Evolutionary conservation across 2,113 vertebrate species (phyloP).

Genomic region (Paracanthobrama guichenoti): DNA sequence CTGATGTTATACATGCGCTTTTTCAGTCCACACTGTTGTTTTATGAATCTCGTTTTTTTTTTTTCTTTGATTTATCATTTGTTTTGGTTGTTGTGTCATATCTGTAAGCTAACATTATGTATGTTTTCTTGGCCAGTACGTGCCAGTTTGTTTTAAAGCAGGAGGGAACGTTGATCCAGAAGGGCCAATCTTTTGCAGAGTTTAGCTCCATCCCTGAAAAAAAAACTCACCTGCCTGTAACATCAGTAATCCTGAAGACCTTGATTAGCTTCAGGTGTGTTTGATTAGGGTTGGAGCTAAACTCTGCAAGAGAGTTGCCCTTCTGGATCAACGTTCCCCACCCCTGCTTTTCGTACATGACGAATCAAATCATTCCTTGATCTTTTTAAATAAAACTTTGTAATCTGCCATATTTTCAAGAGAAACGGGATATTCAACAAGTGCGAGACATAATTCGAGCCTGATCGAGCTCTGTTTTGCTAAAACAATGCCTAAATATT

Average conservation of each 20-base stretch:
- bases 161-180: too few species aligned
- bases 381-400: neutral
- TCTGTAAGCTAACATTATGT: neutral
- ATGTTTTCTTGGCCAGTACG: neutral
- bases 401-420: neutral
- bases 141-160: neutral
- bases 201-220: too few species aligned
- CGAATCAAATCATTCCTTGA: neutral
- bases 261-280: too few species aligned
- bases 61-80: neutral
- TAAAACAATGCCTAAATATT: neutral
- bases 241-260: too few species aligned
- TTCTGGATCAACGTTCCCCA: too few species aligned
- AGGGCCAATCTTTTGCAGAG: too few species aligned
- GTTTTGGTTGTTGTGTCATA: neutral
- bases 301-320: too few species aligned
- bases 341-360: neutral
- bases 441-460: neutral
- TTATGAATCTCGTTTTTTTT: neutral
- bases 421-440: neutral
- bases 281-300: too few species aligned
- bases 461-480: neutral
- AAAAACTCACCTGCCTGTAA: too few species aligned
- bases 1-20: constrained; percentile 28
- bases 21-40: neutral